A percentile compares a stretch with the other conserved stretches of the same genome.
Conservation (phyloP, 2,797 vertebrate genomes). For the Xenopus petersii region DNA sequence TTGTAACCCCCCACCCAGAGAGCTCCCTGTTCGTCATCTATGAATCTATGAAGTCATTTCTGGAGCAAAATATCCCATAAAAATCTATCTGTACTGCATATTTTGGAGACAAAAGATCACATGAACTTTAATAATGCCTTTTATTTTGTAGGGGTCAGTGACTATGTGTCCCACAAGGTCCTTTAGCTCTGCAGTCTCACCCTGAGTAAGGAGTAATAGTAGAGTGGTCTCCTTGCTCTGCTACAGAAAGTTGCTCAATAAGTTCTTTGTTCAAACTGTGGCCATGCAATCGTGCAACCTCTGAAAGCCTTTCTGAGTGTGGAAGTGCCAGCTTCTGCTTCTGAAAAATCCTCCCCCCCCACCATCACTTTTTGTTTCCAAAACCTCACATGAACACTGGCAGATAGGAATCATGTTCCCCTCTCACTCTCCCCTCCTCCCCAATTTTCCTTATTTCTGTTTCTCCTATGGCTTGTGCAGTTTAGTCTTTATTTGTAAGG, state of each 20-base stretch:
- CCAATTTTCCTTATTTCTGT: constrained; percentile 2
- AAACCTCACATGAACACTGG: constrained; percentile 43
- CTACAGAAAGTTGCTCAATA: constrained; percentile 68
- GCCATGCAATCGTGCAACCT: constrained; percentile 74
- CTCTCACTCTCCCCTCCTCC: not conserved
- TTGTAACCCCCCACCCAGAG: too few relatives aligned
- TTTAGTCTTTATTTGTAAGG: constrained; percentile 24
- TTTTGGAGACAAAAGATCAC: not conserved
- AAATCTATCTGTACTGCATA: not conserved
- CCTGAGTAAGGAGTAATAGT: constrained; percentile 1
- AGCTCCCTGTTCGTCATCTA: too few relatives aligned
- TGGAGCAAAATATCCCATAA: not conserved
- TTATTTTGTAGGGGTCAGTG: constrained; percentile 34
- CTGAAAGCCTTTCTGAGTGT: constrained; percentile 69
- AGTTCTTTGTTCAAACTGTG: constrained; percentile 77
- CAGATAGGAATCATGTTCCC: constrained; percentile 38
- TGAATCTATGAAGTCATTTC: too few relatives aligned
- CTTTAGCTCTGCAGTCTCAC: constrained; percentile 25
- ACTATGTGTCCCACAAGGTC: constrained; percentile 40
- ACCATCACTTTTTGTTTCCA: constrained; percentile 34
- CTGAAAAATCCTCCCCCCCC: constrained; percentile 35
- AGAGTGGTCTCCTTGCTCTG: constrained; percentile 8
- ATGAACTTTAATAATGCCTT: not conserved
- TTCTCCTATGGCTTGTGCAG: constrained; percentile 22
- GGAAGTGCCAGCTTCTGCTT: constrained; percentile 54